Evolutionary conservation across 2,113 vertebrate species (phyloP).

Genomic region (Pterocles gutturalis): DNA sequence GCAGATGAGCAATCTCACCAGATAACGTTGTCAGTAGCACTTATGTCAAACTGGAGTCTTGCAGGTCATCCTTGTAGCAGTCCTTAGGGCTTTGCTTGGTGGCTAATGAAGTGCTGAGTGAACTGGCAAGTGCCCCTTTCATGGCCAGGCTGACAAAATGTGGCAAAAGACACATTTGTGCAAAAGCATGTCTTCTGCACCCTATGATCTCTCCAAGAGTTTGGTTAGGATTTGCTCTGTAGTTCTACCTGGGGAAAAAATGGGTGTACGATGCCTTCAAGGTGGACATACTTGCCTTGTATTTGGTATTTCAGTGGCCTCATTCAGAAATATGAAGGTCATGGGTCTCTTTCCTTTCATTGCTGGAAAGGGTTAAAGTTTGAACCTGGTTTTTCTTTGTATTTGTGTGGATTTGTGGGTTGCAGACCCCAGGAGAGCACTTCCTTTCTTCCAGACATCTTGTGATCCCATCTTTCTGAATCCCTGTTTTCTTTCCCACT

Average conservation of each 20-base stretch:
- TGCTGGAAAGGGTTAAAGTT: not conserved
- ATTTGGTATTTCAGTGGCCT: not conserved
- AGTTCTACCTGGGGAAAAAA: not conserved
- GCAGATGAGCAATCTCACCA: not conserved
- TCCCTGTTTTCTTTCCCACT: not conserved
- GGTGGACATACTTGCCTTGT: not conserved
- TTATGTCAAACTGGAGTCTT: not conserved
- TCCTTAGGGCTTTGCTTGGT: not conserved
- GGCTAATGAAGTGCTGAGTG: not conserved
- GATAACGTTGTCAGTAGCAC: not conserved
- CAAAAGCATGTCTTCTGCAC: not conserved
- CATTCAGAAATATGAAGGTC: not conserved
- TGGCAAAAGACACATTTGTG: not conserved
- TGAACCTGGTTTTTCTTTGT: not conserved
- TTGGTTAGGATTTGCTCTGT: not conserved
- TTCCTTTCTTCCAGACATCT: not conserved
- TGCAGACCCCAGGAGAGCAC: not conserved
- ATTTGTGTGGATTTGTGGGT: not conserved
- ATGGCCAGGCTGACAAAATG: not conserved
- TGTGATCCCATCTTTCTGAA: not conserved
- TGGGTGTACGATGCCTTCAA: not conserved
- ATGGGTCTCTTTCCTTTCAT: not conserved
- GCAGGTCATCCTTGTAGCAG: not conserved
- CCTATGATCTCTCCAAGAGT: rapidly evolving
- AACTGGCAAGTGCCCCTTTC: not conserved